phyloP scores from a whole-genome alignment of 1,140 invertebrate genomes.

The Coboldia fuscipes region DNA sequence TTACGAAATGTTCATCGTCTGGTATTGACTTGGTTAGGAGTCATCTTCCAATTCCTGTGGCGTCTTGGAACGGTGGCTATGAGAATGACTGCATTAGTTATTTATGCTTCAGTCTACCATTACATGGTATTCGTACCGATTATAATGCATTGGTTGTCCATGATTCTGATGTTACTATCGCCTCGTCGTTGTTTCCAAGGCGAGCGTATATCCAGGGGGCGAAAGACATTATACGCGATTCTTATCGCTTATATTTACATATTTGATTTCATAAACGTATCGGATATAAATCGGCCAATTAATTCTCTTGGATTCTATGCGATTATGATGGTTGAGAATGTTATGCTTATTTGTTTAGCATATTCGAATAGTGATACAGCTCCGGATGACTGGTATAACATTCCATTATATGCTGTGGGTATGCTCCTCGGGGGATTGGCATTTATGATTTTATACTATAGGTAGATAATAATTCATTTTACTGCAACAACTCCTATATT shows the following conservation, averaged over 20 bases:
- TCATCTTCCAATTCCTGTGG: constrained; percentile 69
- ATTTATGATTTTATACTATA: constrained; percentile 72
- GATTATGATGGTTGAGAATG: constrained; percentile 81
- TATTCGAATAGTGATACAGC: too few species aligned
- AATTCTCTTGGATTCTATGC: constrained; percentile 75
- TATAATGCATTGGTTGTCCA: constrained; percentile 40
- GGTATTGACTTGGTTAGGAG: constrained; percentile 72
- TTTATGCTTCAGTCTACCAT: constrained; percentile 68
- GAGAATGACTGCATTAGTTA: constrained; percentile 54
- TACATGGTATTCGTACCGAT: constrained; percentile 66
- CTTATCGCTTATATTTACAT: constrained; percentile 71
- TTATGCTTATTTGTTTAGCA: constrained; percentile 43
- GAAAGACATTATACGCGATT: constrained; percentile 43
- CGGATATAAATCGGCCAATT: constrained; percentile 53
- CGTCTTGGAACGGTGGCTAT: constrained; percentile 68
- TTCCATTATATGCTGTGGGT: constrained; percentile 35
- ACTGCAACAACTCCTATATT: background rate
- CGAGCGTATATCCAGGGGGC: constrained; percentile 40
- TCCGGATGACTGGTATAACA: constrained; percentile 14
- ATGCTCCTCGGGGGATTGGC: constrained; percentile 43
- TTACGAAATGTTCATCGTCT: constrained; percentile 59
- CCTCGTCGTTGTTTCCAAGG: constrained; percentile 66
- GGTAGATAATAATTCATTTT: constrained; percentile 16
- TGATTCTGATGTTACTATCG: constrained; percentile 55
- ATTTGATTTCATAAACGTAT: constrained; percentile 77